Conservation (phyloP, 2,888 invertebrate genomes). For the Drosophila merina region DNA sequence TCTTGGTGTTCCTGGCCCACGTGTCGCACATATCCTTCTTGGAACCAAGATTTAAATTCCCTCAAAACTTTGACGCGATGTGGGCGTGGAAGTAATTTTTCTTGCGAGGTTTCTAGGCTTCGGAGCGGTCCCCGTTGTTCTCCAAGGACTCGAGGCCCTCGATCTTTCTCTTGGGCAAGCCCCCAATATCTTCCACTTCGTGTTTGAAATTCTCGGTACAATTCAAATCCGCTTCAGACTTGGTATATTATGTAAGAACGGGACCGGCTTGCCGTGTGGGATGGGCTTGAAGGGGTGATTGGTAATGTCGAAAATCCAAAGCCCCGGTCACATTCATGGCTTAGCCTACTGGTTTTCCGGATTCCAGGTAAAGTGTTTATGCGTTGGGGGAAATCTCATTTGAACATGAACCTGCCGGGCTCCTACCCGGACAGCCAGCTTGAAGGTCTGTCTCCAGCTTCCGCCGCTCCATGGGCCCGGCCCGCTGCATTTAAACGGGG, state of each 20-base stretch:
- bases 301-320: constrained; percentile 9
- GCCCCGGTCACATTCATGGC: constrained; percentile 26
- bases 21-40: not conserved
- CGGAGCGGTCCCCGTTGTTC: not conserved
- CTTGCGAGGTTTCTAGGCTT: not conserved
- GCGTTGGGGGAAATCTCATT: constrained; percentile 38
- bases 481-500: not conserved
- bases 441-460: constrained; percentile 8
- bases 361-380: not conserved
- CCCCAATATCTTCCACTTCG: not conserved
- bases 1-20: not conserved
- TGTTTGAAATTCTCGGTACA: not conserved
- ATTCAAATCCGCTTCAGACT: not conserved
- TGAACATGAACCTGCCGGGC: constrained; percentile 10
- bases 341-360: constrained; percentile 52
- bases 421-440: constrained; percentile 19
- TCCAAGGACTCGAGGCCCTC: not conserved
- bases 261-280: not conserved
- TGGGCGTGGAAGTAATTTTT: not conserved
- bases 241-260: not conserved
- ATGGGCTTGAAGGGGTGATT: not conserved
- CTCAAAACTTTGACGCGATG: not conserved
- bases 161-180: not conserved
- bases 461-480: constrained; percentile 3
- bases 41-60: not conserved